Evolutionary conservation across 2,888 invertebrate genomes (phyloP).

Genomic region (Trachelus troglodyta): DNA sequence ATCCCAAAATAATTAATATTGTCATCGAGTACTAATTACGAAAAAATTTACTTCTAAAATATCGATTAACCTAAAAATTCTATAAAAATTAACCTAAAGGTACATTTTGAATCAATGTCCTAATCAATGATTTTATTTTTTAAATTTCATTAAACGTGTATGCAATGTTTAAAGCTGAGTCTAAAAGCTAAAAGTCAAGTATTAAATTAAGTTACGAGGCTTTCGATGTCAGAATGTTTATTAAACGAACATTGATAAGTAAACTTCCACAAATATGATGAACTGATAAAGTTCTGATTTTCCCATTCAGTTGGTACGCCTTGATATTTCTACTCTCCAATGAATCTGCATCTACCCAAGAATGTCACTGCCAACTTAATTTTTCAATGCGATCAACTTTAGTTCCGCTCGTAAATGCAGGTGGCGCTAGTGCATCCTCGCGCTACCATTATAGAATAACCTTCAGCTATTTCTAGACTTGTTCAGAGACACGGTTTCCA

Average conservation of each 20-base stretch:
- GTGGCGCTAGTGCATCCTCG: background rate
- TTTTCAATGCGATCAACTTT: background rate
- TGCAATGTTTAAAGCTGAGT: no score
- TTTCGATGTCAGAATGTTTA: no score
- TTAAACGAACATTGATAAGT: background rate
- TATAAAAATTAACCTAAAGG: no score
- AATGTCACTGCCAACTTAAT: background rate
- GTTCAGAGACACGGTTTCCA: background rate
- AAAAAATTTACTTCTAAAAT: background rate
- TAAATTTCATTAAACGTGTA: background rate
- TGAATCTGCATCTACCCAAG: background rate
- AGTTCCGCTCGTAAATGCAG: background rate
- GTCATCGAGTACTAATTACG: background rate
- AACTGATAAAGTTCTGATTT: no score
- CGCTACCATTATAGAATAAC: background rate
- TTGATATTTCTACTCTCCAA: no score
- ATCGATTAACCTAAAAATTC: background rate
- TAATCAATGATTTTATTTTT: background rate
- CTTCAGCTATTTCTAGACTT: background rate
- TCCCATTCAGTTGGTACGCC: no score
- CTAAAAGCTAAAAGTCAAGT: no score
- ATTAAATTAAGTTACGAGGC: no score
- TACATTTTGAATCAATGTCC: no score
- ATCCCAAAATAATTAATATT: background rate
- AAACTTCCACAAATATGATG: background rate